phyloP scores from a whole-genome alignment of 2,797 vertebrate genomes.

The Odontamblyopus lacepedii region DNA sequence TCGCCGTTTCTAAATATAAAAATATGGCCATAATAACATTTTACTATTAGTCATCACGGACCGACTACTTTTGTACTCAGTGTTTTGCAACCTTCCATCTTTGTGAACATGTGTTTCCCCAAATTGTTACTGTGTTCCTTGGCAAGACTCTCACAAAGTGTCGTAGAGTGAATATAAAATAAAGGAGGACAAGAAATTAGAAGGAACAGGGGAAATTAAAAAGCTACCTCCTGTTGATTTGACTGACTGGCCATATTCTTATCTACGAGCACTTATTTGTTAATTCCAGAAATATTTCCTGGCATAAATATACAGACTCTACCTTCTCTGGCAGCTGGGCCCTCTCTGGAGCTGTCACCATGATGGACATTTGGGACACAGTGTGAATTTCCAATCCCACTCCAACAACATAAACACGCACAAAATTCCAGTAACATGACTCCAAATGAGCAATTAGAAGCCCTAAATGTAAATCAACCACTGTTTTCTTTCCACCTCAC shows the following conservation, averaged over 20 bases:
- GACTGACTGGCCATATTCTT: conserved; percentile 4
- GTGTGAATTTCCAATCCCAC: conserved; percentile 74
- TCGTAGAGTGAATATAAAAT: background rate
- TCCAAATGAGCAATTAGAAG: conserved; percentile 75
- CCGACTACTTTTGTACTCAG: background rate
- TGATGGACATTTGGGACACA: conserved; percentile 74
- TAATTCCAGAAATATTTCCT: conserved; percentile 57
- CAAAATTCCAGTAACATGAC: conserved; percentile 63
- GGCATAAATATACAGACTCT: conserved; percentile 30
- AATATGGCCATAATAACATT: background rate
- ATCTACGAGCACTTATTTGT: conserved; percentile 28
- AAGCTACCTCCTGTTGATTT: background rate
- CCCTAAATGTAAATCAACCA: conserved; percentile 70
- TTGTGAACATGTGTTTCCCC: background rate
- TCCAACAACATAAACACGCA: conserved; percentile 70
- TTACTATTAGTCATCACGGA: background rate
- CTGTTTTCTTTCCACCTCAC: conserved; percentile 42
- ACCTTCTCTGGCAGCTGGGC: conserved; percentile 52
- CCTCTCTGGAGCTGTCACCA: conserved; percentile 51
- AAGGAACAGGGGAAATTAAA: background rate
- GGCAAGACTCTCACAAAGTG: background rate
- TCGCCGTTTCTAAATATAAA: background rate
- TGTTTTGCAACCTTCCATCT: background rate
- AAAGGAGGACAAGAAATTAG: background rate
- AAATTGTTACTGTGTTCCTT: background rate